These are phyloP conservation scores for Pandemis heparana DNA, from an alignment of 2,888 invertebrate genomes.

Conservation along the genomic window DNA sequence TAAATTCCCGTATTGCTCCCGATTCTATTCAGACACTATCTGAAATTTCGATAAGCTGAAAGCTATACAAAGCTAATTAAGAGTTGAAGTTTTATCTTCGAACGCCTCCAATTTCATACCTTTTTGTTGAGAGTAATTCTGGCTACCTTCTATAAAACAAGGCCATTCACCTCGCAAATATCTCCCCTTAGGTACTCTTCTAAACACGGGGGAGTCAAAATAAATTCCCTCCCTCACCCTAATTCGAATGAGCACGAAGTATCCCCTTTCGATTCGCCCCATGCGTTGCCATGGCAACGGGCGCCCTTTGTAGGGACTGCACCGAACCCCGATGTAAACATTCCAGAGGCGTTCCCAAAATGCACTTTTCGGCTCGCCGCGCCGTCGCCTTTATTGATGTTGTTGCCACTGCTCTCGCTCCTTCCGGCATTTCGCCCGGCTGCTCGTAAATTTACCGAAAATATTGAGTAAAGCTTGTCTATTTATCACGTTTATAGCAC, in stretches of 20 bases:
- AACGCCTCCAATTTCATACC: slow-evolving; percentile 47
- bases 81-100: slow-evolving; percentile 20
- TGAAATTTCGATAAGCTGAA: slow-evolving; percentile 29
- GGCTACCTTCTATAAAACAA: slow-evolving; percentile 55
- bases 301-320: slow-evolving; percentile 64
- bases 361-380: slow-evolving; percentile 61
- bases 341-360: slow-evolving; percentile 54
- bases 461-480: slow-evolving; percentile 70
- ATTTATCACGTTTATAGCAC: slow-evolving; percentile 74
- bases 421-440: slow-evolving; percentile 64
- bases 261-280: slow-evolving; percentile 73
- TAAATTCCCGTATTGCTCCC: slow-evolving; percentile 54
- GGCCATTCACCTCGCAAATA: slow-evolving; percentile 82
- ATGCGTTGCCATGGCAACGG: slow-evolving; percentile 68
- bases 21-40: slow-evolving; percentile 38
- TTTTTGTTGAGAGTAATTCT: slow-evolving; percentile 50
- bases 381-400: slow-evolving; percentile 69
- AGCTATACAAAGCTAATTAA: slow-evolving; percentile 25
- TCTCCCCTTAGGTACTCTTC: slow-evolving; percentile 72
- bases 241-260: slow-evolving; percentile 68
- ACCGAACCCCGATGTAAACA: slow-evolving; percentile 63
- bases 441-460: slow-evolving; percentile 68
- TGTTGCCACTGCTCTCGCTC: slow-evolving; percentile 61
- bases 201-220: slow-evolving; percentile 75
- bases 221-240: slow-evolving; percentile 80